phyloP scores from a whole-genome alignment of 2,113 vertebrate genomes.

The Desmodus rotundus region DNA sequence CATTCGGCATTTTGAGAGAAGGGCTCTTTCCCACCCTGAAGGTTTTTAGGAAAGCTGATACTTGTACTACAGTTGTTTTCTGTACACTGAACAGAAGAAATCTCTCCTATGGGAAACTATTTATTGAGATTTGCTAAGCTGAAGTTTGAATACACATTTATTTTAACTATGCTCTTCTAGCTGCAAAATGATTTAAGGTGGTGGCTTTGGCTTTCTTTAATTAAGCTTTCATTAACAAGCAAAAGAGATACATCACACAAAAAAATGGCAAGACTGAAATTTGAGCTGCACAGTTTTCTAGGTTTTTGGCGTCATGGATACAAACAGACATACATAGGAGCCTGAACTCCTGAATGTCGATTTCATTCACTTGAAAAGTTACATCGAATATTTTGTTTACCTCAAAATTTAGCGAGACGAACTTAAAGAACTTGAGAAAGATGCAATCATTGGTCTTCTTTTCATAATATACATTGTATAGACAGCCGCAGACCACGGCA shows the following conservation, averaged over 20 bases:
- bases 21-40: neutral
- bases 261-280: neutral
- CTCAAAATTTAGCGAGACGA: neutral
- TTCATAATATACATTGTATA: neutral
- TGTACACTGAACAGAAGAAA: neutral
- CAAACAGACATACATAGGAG: neutral
- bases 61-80: neutral
- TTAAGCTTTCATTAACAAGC: conserved; percentile 6
- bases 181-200: conserved; percentile 21
- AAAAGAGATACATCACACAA: neutral
- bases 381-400: neutral
- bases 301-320: neutral
- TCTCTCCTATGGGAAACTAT: neutral
- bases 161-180: neutral
- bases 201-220: neutral
- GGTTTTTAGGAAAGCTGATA: neutral
- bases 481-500: neutral
- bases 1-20: neutral
- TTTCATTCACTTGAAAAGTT: neutral
- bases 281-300: neutral
- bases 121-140: neutral
- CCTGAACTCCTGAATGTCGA: neutral
- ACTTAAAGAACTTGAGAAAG: neutral
- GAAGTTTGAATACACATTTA: neutral
- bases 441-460: neutral